Evolutionary conservation across 2,797 vertebrate species (phyloP).

Genomic region (Molothrus ater): DNA sequence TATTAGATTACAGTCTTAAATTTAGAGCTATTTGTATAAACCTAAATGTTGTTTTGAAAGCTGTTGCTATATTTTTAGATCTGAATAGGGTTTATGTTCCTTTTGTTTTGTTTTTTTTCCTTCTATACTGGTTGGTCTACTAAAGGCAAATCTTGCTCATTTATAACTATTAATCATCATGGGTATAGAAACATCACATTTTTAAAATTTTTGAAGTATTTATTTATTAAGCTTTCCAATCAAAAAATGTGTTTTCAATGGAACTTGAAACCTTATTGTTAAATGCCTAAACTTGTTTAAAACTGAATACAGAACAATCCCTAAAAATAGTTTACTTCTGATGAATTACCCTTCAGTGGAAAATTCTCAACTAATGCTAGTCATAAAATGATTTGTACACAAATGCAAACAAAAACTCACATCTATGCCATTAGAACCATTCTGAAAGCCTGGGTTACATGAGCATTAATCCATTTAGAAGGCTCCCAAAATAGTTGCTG

Average conservation of each 20-base stretch:
- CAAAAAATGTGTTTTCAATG: neutral
- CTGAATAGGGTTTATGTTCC: neutral
- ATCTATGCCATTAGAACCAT: slow-evolving; percentile 34
- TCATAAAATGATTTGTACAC: slow-evolving; percentile 9
- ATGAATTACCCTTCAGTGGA: slow-evolving; percentile 31
- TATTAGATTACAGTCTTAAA: neutral
- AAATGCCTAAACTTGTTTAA: slow-evolving; percentile 12
- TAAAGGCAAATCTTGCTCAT: neutral
- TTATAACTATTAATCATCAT: neutral
- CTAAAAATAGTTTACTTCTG: slow-evolving; percentile 37
- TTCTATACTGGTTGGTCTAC: neutral
- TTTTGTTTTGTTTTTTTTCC: neutral
- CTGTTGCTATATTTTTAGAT: neutral
- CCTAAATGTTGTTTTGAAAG: neutral
- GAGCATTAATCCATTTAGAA: slow-evolving; percentile 41
- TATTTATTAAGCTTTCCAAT: slow-evolving; percentile 27
- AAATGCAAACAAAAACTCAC: neutral
- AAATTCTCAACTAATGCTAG: neutral
- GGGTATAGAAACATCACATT: neutral
- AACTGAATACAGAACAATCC: neutral
- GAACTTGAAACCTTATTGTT: neutral
- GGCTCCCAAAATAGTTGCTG: slow-evolving; percentile 36
- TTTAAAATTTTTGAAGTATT: neutral
- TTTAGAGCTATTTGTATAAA: neutral
- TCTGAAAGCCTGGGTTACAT: neutral